Conservation (phyloP, 2,888 invertebrate genomes). For the Macrophya alboannulata region DNA sequence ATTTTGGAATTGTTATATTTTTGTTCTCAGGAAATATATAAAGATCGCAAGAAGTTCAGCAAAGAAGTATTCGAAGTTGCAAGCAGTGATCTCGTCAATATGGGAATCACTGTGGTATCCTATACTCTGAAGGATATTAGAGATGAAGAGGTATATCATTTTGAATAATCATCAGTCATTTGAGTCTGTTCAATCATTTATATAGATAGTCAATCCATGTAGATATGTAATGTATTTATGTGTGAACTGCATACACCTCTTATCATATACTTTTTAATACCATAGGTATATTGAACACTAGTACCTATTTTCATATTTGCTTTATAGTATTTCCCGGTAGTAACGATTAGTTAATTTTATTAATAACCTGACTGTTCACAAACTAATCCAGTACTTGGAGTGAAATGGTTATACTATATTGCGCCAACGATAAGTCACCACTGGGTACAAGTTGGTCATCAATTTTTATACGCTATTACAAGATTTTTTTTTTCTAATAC, state of each 20-base stretch:
- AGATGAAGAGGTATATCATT: constrained; percentile 92
- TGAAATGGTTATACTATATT: constrained; percentile 5
- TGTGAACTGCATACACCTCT: constrained; percentile 45
- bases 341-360: constrained; percentile 6
- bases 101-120: constrained; percentile 98
- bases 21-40: constrained; percentile 90
- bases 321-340: constrained; percentile 22
- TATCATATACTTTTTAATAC: constrained; percentile 16
- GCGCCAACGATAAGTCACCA: neutral
- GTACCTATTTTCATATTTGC: constrained; percentile 43
- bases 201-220: constrained; percentile 36
- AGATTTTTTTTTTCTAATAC: neutral
- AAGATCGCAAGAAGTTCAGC: constrained; percentile 97
- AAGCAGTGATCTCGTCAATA: constrained; percentile 96
- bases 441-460: neutral
- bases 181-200: constrained; percentile 20
- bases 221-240: constrained; percentile 36
- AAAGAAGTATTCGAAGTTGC: constrained; percentile 97
- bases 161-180: neutral
- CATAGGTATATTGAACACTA: constrained; percentile 30
- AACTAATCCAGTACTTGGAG: neutral
- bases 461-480: neutral
- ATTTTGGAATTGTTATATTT: neutral
- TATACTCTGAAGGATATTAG: constrained; percentile 97
- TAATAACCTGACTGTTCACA: neutral